Conservation (phyloP, 2,797 vertebrate species). For the Poliocrania exsul region DNA sequence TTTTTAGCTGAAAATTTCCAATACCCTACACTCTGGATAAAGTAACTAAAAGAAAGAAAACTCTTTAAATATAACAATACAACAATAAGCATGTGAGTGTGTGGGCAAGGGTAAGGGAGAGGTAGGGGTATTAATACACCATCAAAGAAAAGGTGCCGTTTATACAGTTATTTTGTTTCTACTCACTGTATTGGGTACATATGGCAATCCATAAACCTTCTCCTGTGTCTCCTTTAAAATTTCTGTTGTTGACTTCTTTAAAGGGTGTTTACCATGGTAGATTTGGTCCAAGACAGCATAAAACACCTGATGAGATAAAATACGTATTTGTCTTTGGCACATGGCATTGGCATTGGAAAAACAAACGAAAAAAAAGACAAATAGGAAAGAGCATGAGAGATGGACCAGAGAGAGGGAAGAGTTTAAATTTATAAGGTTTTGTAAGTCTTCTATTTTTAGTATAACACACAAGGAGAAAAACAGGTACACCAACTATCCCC, state of each 20-base stretch:
- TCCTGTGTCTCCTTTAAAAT: conserved; percentile 91
- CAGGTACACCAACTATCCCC: background rate
- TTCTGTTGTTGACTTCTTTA: conserved; percentile 87
- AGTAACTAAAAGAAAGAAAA: background rate
- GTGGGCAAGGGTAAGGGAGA: background rate
- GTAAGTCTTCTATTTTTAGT: background rate
- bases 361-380: background rate
- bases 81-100: background rate
- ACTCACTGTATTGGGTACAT: conserved; percentile 91
- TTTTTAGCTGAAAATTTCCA: background rate
- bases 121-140: background rate
- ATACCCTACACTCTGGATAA: background rate
- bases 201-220: conserved; percentile 90
- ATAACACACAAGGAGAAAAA: background rate
- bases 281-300: conserved; percentile 95
- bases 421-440: background rate
- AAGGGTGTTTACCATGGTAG: conserved; percentile 89
- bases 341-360: background rate
- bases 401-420: background rate
- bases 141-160: background rate
- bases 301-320: conserved; percentile 85
- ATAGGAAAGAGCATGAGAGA: background rate
- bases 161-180: background rate
- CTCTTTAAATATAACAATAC: background rate
- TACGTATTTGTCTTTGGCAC: conserved; percentile 26